These are phyloP conservation scores for Petrocephalus microphthalmus DNA, from an alignment of 2,113 vertebrate species.

Conservation along the genomic window DNA sequence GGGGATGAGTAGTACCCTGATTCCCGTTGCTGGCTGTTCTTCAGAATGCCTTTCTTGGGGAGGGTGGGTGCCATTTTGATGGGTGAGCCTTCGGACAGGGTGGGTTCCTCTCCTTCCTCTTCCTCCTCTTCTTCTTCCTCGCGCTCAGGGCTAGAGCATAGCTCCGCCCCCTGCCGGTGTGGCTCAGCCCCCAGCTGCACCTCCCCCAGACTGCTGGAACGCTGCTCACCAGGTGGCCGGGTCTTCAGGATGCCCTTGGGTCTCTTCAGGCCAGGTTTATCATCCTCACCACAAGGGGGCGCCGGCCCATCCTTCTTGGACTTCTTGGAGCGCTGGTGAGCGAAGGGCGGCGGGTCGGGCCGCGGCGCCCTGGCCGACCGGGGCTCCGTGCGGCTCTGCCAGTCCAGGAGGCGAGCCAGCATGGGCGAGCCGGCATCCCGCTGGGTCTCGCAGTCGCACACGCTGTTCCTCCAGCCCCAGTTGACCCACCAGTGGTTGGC, in stretches of 20 bases:
- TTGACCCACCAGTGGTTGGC: slow-evolving; percentile 99
- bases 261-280: slow-evolving; percentile 79
- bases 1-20: slow-evolving; percentile 98
- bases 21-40: slow-evolving; percentile 88
- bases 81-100: slow-evolving; percentile 53
- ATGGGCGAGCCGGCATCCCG: slow-evolving; percentile 80
- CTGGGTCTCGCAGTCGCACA: slow-evolving; percentile 87
- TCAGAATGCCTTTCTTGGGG: slow-evolving; percentile 96
- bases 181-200: slow-evolving; percentile 69
- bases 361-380: slow-evolving; percentile 30
- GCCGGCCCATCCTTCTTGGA: slow-evolving; percentile 78
- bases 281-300: slow-evolving; percentile 42
- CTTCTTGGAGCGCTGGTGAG: slow-evolving; percentile 84
- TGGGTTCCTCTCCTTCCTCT: slow-evolving; percentile 54
- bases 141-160: slow-evolving; percentile 60
- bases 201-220: slow-evolving; percentile 71
- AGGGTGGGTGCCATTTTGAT: slow-evolving; percentile 71
- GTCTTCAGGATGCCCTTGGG: slow-evolving; percentile 96
- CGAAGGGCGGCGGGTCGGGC: slow-evolving; percentile 40
- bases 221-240: slow-evolving; percentile 74
- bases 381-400: slow-evolving; percentile 78
- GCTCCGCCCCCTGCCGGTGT: slow-evolving; percentile 63
- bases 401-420: slow-evolving; percentile 89
- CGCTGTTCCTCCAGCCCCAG: slow-evolving; percentile 96
- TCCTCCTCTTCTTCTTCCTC: slow-evolving; percentile 62